phyloP scores from a whole-genome alignment of 2,113 vertebrate genomes.

The Pelecanus crispus region DNA sequence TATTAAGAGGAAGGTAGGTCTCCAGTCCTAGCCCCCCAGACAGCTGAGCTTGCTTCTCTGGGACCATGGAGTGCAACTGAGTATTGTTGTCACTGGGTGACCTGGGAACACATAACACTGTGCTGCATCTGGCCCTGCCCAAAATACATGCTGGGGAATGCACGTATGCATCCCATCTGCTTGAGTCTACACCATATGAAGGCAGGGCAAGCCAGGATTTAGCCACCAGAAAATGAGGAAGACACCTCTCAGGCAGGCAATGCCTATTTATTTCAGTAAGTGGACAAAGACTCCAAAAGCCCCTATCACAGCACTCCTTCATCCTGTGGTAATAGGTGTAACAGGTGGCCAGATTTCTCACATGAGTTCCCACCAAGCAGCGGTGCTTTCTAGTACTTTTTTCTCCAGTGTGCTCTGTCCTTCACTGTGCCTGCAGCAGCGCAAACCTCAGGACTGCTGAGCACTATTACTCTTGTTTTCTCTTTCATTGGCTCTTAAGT shows the following conservation, averaged over 20 bases:
- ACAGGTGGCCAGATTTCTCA: background rate
- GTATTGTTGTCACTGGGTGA: background rate
- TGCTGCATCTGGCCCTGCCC: background rate
- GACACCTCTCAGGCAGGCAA: background rate
- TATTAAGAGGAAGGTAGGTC: background rate
- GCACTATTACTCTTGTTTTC: background rate
- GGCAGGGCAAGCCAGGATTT: slow-evolving; percentile 18
- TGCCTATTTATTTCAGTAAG: background rate
- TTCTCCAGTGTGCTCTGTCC: background rate
- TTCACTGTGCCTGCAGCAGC: background rate
- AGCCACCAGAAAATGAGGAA: background rate
- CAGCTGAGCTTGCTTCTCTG: background rate
- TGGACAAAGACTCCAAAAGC: background rate
- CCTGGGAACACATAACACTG: background rate
- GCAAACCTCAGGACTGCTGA: background rate
- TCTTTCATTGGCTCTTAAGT: background rate
- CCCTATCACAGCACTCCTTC: background rate
- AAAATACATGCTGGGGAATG: background rate
- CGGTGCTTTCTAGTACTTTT: background rate
- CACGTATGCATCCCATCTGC: background rate
- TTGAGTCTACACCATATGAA: background rate
- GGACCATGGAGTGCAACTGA: background rate
- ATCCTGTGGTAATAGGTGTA: too few relatives aligned
- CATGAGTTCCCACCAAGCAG: background rate
- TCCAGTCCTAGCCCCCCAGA: background rate